Base-by-base conservation (phyloP, 2,113 vertebrate genomes). In the Ivindomyrus marchei region DNA sequence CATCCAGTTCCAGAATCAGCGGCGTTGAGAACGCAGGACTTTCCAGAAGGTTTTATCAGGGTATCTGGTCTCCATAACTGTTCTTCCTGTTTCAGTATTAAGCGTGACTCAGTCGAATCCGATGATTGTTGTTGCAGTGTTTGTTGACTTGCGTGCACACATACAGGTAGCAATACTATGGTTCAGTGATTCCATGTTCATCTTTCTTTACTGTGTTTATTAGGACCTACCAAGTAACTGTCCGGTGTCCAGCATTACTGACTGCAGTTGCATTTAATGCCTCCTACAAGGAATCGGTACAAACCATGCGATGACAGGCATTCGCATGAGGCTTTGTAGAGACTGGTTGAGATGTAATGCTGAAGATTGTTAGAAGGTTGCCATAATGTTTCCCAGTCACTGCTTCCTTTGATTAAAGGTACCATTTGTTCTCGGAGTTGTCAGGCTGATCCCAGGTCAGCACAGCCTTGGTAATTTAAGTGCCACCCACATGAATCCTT, bases 401-500 rank as follows among this genome's bases (percentile, higher is more conserved):
- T 53, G 27, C 49, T 24, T 56, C 27, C 49, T 31, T 56, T 87
- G 31, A 87, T 87, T 56, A 53, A 36, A 53, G 31, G 24, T 87
- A 87, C 50, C n/a, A 87, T 56, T 53, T 56, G 47, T 87, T 85
- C 50, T 7, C 50, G 21, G 47, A 87, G 27, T 56, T 31, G n/a
- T 53, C 13, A 53, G 31, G 31, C 50, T n/a, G 31, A 53, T 87
- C 27, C 50, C 85, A 87, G 85, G 85, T 31, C 27, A 87, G 50
- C 50, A 31, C 50, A 87, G 27, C 17, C 85, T n/a, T 36, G 27
- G 85, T 52, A 53, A 19, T 5, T 87, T 36, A 87, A 87, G 49
- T 87, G 85, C 85, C 49, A 56, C 85, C 50, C 80, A 89, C 53
- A 47, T 92, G 45, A 85, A 92, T 94, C 93, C 92, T 92, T 94